These are phyloP conservation scores for Plusia festucae DNA, from an alignment of 2,888 invertebrate species.

Conservation along the genomic window DNA sequence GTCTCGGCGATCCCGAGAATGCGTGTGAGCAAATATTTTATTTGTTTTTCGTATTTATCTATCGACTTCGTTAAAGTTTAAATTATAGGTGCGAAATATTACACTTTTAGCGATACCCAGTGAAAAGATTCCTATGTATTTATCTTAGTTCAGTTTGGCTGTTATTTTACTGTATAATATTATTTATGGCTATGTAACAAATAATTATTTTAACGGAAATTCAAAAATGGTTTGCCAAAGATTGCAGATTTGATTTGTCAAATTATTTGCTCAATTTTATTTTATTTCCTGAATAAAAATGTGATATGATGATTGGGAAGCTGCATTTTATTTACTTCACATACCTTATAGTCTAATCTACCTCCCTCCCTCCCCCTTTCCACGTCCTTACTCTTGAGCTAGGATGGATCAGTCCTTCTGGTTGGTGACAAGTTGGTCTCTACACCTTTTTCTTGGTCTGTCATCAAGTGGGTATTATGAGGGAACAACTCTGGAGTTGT, in stretches of 20 bases:
- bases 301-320: constrained; percentile 34
- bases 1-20: no score
- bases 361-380: no score
- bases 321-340: constrained; percentile 33
- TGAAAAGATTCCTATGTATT: background rate
- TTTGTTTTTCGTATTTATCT: constrained; percentile 9
- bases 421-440: no score
- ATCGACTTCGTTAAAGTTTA: constrained; percentile 8
- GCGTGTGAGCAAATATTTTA: no score
- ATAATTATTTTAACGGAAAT: constrained; percentile 5
- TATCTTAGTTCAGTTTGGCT: constrained; percentile 19
- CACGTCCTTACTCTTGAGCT: no score
- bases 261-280: constrained; percentile 59
- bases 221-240: constrained; percentile 6
- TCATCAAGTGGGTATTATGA: no score
- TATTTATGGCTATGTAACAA: constrained; percentile 4
- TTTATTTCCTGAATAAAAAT: constrained; percentile 52
- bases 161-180: constrained; percentile 19
- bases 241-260: constrained; percentile 23
- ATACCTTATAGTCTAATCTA: no score
- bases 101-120: constrained; percentile 41
- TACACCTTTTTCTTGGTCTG: no score
- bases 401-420: no score
- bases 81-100: constrained; percentile 3
- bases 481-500: no score